A percentile compares a stretch with the other conserved stretches of the same genome.
Conservation (phyloP, 2,797 vertebrate genomes). For the Galagoides demidoff region DNA sequence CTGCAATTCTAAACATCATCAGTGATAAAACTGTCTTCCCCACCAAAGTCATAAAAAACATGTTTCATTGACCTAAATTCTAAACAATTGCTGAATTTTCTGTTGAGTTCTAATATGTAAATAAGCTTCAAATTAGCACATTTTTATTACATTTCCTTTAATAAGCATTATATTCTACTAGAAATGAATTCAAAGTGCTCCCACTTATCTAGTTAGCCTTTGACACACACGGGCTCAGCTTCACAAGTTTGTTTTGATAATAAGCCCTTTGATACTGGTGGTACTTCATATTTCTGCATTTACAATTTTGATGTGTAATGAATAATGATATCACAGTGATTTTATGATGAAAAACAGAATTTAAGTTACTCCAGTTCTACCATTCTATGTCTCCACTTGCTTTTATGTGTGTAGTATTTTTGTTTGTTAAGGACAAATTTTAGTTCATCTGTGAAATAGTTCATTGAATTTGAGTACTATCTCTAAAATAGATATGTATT, state of each 20-base stretch:
- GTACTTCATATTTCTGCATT: not conserved
- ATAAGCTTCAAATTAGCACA: slow-evolving; percentile 17
- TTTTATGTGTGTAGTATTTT: slow-evolving; percentile 4
- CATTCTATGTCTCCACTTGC: not conserved
- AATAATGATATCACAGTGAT: not conserved
- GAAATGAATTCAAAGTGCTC: not conserved
- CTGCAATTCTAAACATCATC: slow-evolving; percentile 24
- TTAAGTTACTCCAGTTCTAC: not conserved
- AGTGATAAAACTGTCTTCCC: slow-evolving; percentile 18
- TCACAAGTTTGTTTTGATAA: not conserved
- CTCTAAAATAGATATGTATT: not conserved
- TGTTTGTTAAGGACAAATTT: slow-evolving; percentile 9
- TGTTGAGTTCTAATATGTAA: slow-evolving; percentile 11
- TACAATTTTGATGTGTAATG: not conserved
- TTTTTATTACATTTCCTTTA: slow-evolving; percentile 26
- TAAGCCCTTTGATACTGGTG: not conserved
- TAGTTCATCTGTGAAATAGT: not conserved
- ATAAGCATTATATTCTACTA: not conserved
- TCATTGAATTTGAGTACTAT: not conserved
- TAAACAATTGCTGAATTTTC: slow-evolving; percentile 16
- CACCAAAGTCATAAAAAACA: not conserved
- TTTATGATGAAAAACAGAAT: not conserved
- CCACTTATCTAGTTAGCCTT: not conserved
- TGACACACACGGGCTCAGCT: not conserved
- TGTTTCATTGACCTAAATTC: not conserved